Base-by-base conservation (phyloP, 2,888 invertebrate species). In the Polyommatus icarus region DNA sequence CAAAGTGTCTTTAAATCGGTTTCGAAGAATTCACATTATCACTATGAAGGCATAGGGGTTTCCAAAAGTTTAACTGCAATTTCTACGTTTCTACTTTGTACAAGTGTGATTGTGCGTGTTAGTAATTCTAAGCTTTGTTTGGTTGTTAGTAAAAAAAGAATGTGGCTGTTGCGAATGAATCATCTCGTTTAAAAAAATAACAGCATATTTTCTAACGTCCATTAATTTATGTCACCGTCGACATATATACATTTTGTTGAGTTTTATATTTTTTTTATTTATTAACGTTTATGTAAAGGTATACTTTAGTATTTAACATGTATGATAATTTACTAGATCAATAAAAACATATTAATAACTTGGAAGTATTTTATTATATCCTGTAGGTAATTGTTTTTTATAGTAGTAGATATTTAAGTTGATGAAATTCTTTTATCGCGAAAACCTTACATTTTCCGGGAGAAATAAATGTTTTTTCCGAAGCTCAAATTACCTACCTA, bases 271-370 rank as follows among this genome's bases (percentile, higher is more conserved):
- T 61, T 61, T 24, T 8, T 24, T 61, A 61, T 61, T 20, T 59
- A 61, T 24, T 61, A 61, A 61, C 12, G 61, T 61, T 12, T 61
- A 61, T 61, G 61, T 61, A 61, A 24, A 61, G 8, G 59, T 20
- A 61, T 20, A 24, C 59, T 61, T 59, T 61, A 61, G 61, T 61
- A 61, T 61, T 61, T 61, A 61, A 24, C 61, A 24, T 61, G 61
- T 61, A 24, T 61, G 20, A 24, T 61, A 12, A 10, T 24, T 61
- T 24, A 20, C 61, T 10, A 61, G 61, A 24, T 61, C 61, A 61
- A 61, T 61, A 61, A 61, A 61, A 61, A 61, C 24, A 0, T 61
- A 24, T 20, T 24, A 61, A 10, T 61, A 61, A 61, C 24, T 20
- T 61, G 12, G 2, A 12, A 61, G 24, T 61, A 10, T 61, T 61